A percentile compares a stretch with the other conserved stretches of the same genome.
Evolutionary conservation across 1,140 invertebrate genomes (phyloP).

Genomic region (Hycleus cichorii): DNA sequence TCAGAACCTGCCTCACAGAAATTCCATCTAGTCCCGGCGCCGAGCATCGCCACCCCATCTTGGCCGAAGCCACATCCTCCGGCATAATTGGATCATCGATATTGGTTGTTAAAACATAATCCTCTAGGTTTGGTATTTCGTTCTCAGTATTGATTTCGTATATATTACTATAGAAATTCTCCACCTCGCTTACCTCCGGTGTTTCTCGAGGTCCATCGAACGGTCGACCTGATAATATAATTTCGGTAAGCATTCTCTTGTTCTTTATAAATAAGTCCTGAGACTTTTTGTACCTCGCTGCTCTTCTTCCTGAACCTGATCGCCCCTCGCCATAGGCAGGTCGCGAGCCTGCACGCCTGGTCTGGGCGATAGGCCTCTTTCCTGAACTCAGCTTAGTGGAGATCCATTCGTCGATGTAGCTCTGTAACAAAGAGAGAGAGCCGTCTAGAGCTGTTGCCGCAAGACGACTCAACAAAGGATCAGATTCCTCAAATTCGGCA

Average conservation of each 20-base stretch:
- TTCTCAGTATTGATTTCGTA: background rate
- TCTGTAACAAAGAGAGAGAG: too few species aligned
- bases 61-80: slow-evolving; percentile 2
- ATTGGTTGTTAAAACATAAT: background rate
- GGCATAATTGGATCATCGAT: background rate
- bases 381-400: too few species aligned
- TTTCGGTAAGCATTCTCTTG: background rate
- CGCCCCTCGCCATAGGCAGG: background rate
- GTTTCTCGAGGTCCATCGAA: too few species aligned
- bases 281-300: background rate
- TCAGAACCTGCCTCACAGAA: background rate
- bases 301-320: background rate
- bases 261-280: slow-evolving; percentile 11
- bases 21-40: slow-evolving; percentile 15
- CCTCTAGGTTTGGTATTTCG: background rate
- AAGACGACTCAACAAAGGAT: too few species aligned
- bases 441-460: too few species aligned
- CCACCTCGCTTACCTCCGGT: background rate
- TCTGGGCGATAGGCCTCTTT: background rate
- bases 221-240: background rate
- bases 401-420: background rate
- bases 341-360: too few species aligned
- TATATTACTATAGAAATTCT: background rate
- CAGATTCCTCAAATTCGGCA: too few species aligned
- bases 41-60: slow-evolving; percentile 3